phyloP scores from a whole-genome alignment of 2,888 invertebrate genomes.

The Drosophila mimetica region DNA sequence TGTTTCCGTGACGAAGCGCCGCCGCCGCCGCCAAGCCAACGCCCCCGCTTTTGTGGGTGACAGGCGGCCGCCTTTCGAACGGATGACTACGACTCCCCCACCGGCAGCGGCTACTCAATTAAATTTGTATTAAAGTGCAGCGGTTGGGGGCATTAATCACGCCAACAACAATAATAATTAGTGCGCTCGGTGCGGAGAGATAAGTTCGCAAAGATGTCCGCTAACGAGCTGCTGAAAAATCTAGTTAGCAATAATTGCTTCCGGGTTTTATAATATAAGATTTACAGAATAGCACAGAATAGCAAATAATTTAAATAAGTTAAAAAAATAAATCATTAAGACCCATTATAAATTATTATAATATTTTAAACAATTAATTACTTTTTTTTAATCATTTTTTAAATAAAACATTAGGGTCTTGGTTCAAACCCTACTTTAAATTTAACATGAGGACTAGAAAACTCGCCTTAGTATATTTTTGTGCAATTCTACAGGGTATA shows the following conservation, averaged over 20 bases:
- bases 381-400: too few relatives aligned
- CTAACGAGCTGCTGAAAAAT: constrained; percentile 11
- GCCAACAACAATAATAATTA: constrained; percentile 42
- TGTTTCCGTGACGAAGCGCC: constrained; percentile 44
- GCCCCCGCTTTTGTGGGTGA: constrained; percentile 43
- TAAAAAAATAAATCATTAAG: too few relatives aligned
- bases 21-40: constrained; percentile 30
- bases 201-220: not conserved
- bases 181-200: not conserved
- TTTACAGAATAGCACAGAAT: too few relatives aligned
- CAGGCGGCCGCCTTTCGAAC: constrained; percentile 21
- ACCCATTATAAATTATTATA: too few relatives aligned
- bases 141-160: constrained; percentile 28
- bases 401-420: too few relatives aligned
- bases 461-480: too few relatives aligned
- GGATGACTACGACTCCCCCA: constrained; percentile 45
- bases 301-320: too few relatives aligned
- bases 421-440: too few relatives aligned
- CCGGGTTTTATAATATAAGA: not conserved
- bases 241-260: constrained; percentile 3
- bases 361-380: too few relatives aligned
- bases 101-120: constrained; percentile 73
- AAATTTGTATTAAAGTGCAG: constrained; percentile 67
- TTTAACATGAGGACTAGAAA: too few relatives aligned
- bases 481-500: too few relatives aligned